Evolutionary conservation across 2,797 vertebrate genomes (phyloP).

Genomic region (Tapirus indicus): DNA sequence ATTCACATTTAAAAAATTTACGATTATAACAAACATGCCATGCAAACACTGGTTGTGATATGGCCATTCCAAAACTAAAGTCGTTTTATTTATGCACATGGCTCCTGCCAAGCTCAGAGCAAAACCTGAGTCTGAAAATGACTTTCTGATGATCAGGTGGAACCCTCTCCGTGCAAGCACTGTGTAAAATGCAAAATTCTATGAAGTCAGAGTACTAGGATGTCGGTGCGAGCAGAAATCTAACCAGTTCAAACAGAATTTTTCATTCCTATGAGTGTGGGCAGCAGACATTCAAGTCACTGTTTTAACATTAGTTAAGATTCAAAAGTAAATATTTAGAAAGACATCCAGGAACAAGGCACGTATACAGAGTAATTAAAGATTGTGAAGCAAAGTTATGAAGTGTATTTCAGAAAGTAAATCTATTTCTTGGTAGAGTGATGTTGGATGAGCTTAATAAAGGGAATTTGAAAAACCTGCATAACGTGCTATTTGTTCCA

Average conservation of each 20-base stretch:
- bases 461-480: neutral
- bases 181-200: neutral
- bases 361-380: neutral
- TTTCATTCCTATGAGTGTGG: neutral
- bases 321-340: conserved; percentile 34
- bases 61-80: neutral
- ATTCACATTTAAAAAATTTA: neutral
- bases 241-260: neutral
- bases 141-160: neutral
- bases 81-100: neutral
- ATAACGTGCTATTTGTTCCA: neutral
- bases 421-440: neutral
- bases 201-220: neutral
- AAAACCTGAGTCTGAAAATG: neutral
- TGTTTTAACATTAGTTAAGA: conserved; percentile 17
- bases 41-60: neutral
- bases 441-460: neutral
- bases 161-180: neutral
- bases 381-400: neutral
- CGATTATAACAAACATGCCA: neutral
- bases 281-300: neutral
- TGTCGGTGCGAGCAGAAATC: neutral
- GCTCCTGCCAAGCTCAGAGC: neutral
- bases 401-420: conserved; percentile 16
- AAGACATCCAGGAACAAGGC: neutral